Conservation (phyloP, 2,888 invertebrate genomes). For the Conus canariensis region DNA sequence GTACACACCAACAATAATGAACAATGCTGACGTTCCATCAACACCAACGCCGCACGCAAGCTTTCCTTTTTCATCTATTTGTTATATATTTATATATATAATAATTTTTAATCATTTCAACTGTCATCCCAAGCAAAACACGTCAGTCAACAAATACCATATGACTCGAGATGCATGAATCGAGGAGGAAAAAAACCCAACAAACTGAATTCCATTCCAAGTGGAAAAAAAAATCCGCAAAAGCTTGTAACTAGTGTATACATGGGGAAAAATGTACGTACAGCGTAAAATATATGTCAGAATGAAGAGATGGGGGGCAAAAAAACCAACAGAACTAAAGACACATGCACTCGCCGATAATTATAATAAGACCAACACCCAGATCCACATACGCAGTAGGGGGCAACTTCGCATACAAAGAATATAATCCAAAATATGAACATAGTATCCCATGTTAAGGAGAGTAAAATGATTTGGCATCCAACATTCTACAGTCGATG, state of each 20-base stretch:
- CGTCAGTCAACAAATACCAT: conserved; percentile 2
- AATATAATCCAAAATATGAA: conserved; percentile 5
- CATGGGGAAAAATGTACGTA: neutral
- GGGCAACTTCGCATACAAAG: neutral
- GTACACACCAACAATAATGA: conserved; percentile 28
- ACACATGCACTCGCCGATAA: conserved; percentile 22
- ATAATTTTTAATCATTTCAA: conserved; percentile 7
- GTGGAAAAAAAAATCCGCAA: neutral
- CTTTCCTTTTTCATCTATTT: neutral
- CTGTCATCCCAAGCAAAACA: conserved; percentile 21
- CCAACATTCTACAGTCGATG: neutral
- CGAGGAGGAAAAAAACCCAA: neutral
- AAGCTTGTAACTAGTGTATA: conserved; percentile 5
- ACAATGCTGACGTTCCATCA: neutral
- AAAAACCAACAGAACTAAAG: neutral
- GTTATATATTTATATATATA: neutral
- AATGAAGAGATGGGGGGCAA: neutral
- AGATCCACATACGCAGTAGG: conserved; percentile 5
- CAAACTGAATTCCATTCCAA: neutral
- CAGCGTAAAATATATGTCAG: neutral
- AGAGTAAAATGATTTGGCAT: conserved; percentile 25
- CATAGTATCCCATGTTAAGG: neutral
- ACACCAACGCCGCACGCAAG: neutral
- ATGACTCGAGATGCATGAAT: conserved; percentile 28
- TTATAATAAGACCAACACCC: conserved; percentile 27